Conservation (phyloP, 2,797 vertebrate species). For the Heliangelus exortis region DNA sequence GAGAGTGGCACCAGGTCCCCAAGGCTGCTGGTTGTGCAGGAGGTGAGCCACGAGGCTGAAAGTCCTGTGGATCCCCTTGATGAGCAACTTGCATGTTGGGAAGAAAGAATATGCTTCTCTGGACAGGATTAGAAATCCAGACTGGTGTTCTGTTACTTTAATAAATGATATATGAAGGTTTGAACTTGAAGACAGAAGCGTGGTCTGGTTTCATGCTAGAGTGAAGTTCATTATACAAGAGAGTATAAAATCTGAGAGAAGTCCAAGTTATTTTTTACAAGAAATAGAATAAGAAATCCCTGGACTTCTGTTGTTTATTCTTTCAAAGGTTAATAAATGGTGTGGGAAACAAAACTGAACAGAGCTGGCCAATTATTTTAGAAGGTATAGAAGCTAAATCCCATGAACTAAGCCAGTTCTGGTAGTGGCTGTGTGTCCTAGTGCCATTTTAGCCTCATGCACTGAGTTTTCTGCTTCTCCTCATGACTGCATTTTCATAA, state of each 20-base stretch:
- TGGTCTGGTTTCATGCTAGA: background rate
- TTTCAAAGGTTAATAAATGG: background rate
- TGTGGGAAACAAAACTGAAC: background rate
- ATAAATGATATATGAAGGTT: background rate
- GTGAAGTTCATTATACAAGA: background rate
- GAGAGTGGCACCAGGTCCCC: background rate
- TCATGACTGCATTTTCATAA: background rate
- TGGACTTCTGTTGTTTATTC: background rate
- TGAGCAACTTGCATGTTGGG: background rate
- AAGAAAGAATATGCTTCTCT: background rate
- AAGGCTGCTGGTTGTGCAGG: background rate
- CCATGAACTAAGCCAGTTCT: background rate
- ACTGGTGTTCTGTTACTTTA: background rate
- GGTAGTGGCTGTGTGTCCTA: background rate
- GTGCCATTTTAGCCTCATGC: background rate
- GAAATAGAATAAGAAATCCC: background rate
- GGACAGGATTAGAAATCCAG: background rate
- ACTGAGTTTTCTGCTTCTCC: background rate
- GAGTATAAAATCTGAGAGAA: background rate
- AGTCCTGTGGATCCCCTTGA: background rate
- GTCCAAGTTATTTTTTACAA: background rate
- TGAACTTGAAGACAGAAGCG: background rate
- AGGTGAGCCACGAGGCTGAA: background rate
- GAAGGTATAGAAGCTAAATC: background rate
- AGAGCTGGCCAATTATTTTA: background rate